Conservation (phyloP, 2,888 invertebrate genomes). For the Papilio protenor region DNA sequence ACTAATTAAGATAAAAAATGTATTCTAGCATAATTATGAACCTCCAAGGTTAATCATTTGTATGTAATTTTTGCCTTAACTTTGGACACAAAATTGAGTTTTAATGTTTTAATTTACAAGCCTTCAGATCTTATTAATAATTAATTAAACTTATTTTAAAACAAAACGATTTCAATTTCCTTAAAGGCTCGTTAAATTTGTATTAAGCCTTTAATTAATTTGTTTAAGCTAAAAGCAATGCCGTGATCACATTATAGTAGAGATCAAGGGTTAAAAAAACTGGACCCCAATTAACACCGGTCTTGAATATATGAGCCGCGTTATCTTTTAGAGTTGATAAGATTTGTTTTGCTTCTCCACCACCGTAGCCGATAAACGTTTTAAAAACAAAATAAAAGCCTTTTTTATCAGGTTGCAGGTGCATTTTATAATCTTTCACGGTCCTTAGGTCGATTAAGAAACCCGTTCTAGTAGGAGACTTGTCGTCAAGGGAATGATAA, state of each 20-base stretch:
- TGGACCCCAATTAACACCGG: conserved; percentile 73
- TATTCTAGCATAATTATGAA: background rate
- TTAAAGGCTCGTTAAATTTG: conserved; percentile 24
- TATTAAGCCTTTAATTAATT: conserved; percentile 13
- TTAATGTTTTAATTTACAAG: no score
- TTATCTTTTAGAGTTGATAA: conserved; percentile 66
- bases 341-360: conserved; percentile 69
- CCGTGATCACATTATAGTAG: conserved; percentile 51
- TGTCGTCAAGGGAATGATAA: conserved; percentile 21
- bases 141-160: no score
- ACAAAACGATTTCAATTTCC: background rate
- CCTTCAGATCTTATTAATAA: no score
- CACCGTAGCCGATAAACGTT: conserved; percentile 59
- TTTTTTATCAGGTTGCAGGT: conserved; percentile 70
- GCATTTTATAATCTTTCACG: conserved; percentile 46
- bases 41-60: no score
- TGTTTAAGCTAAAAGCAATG: conserved; percentile 30
- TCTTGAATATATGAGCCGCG: conserved; percentile 54
- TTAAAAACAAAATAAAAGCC: conserved; percentile 57
- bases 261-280: conserved; percentile 58
- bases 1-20: background rate
- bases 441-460: conserved; percentile 26
- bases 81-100: no score
- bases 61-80: no score
- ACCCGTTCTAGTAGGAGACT: conserved; percentile 21